Evolutionary conservation across 2,888 invertebrate species (phyloP).

Genomic region (Thyatira batis): DNA sequence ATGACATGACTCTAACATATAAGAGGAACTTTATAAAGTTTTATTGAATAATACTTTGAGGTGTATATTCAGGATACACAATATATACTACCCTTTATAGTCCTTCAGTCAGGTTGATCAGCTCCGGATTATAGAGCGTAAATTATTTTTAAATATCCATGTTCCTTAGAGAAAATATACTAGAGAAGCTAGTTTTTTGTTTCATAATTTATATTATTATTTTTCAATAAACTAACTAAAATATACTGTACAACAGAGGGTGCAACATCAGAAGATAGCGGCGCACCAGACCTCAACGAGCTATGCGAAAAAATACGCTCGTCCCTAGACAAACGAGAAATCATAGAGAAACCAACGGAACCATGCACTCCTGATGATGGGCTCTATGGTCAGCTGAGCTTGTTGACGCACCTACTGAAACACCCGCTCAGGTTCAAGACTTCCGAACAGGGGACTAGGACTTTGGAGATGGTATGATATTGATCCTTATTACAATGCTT

Average conservation of each 20-base stretch:
- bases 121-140: no score
- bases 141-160: no score
- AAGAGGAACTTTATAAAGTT: no score
- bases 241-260: constrained; percentile 63
- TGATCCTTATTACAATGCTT: neutral
- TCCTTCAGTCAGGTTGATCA: no score
- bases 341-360: constrained; percentile 90
- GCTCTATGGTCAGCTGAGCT: constrained; percentile 91
- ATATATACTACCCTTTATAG: no score
- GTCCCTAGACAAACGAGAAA: constrained; percentile 89
- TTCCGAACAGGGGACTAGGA: constrained; percentile 87
- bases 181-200: no score
- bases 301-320: constrained; percentile 88
- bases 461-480: constrained; percentile 81
- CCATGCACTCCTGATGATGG: constrained; percentile 94
- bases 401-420: constrained; percentile 93
- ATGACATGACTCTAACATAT: no score
- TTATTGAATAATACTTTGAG: no score
- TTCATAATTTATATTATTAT: no score
- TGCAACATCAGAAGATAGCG: constrained; percentile 73
- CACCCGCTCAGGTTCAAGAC: constrained; percentile 94
- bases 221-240: no score
- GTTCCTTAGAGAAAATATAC: no score
- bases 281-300: constrained; percentile 85
- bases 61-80: no score